Evolutionary conservation across 2,797 vertebrate genomes (phyloP), one percentile per base, ranked within the genome.

Genomic region (Smutsia temminckii): DNA sequence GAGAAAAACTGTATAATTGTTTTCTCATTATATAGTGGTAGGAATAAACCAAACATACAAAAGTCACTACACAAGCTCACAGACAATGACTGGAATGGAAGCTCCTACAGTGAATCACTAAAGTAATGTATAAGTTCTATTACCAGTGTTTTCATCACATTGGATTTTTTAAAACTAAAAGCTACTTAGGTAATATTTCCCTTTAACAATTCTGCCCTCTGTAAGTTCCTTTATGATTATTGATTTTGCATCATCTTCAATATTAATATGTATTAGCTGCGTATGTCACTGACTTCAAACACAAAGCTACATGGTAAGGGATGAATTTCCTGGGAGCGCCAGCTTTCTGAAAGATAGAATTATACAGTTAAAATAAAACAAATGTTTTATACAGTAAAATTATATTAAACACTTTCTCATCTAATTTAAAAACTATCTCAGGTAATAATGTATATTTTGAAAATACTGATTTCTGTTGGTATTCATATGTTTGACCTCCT

Each of bases 321-420:
- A 81, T 69, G 83, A 34, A 88, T 75, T 95, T 97, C 91, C 95
- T 98, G 96, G 94, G 96, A 98, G 84, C 66, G 96, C 64, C 77
- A 89, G 0, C 96, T 98, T 97, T 96, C 97, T 98, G 95, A 98
- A 98, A 98, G 97, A 98, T 96, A 97, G 97, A 98, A 98, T 97
- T 95, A 98, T 97, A 98, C 97, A 97, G 98, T 98, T 98, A 98
- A 98, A 98, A 98, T 98, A 98, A 98, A 98, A 98, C 97, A 97
- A 98, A 98, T 98, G 98, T 97, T 99, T 98, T 98, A 97, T 98
- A 98, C 98, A 98, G 97, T 97, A 98, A 98, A 98, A 98, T 98
- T 98, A 96, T 79, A 98, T 98, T 98, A 97, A 98, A 98, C 98
- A 98, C 85, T 98, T 98, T 97, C 97, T 98, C 97, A 97, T 98